Base-by-base conservation (phyloP, 2,888 invertebrate species). In the Lordiphosa andalusiaca region DNA sequence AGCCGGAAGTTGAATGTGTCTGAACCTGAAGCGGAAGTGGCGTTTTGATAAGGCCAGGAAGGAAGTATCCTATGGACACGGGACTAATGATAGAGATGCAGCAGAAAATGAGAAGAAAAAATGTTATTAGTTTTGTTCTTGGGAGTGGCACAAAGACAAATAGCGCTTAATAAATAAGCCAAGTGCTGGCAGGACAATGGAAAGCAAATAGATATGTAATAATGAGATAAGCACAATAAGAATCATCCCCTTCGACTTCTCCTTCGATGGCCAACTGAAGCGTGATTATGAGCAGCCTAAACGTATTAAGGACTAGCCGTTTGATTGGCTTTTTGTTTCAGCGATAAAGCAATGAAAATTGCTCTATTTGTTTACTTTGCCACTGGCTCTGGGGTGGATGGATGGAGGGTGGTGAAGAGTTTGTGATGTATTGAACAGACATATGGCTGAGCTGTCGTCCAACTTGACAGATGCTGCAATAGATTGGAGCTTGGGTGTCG, bases 211-310 rank as follows among this genome's bases (percentile, higher is more conserved):
- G 67, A 80, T 81, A 77, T 71, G 70, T 74, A 81, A 80, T 80
- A 80, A 81, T 73, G 76, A 78, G 80, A 80, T 80, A 81, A 78
- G 81, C 76, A 80, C 80, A 80, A 80, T 81, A 81, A 56, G 52
- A 41, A 71, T 64, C 65, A 63, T 25, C 52, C 46, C 51, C 52
- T 49, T 67, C 64, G 59, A 46, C 19, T 36, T 13, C 46, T 55
- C 42, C 36, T 44, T 35, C 10, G 16, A 16, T 16, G 16, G 19
- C 46, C 72, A 72, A 73, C 66, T 63, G 76, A 59, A 74, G 76
- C 77, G 80, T 77, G 77, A 77, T 77, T 77, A 80, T 77, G 80
- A 77, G 72, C 77, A 76, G 80, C 72, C 80, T 80, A 63, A 77
- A 67, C 70, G 77, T 71, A 80, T 77, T 77, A 77, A 55, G 44